Evolutionary conservation across 2,113 vertebrate species (phyloP).

Genomic region (Anseranas semipalmata): DNA sequence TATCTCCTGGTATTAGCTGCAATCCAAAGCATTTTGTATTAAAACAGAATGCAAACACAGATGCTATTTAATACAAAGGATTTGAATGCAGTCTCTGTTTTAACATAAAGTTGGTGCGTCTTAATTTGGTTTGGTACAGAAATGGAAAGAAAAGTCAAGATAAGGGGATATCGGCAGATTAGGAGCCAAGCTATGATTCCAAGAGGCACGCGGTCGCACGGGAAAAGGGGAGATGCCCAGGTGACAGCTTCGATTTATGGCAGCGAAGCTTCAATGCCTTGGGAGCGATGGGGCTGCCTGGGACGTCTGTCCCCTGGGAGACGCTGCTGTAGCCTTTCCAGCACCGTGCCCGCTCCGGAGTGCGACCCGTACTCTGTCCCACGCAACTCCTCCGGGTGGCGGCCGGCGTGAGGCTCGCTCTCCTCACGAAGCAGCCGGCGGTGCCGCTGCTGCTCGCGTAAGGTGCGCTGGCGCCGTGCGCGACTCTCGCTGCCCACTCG

Average conservation of each 20-base stretch:
- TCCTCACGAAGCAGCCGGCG: neutral
- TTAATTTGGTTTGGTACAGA: constrained; percentile 66
- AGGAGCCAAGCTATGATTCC: neutral
- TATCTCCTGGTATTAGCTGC: constrained; percentile 83
- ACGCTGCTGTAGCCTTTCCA: neutral
- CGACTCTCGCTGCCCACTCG: neutral
- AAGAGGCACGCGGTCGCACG: neutral
- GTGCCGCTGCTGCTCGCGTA: neutral
- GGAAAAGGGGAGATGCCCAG: neutral
- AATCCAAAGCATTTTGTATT: constrained; percentile 84
- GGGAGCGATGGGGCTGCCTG: neutral
- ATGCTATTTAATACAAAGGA: constrained; percentile 74
- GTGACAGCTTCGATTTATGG: neutral
- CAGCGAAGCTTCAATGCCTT: neutral
- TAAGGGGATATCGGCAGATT: constrained; percentile 5
- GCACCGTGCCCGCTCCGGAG: rapidly evolving
- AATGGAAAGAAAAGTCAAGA: constrained; percentile 44
- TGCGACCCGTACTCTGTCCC: neutral
- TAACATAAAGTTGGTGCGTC: constrained; percentile 62
- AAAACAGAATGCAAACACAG: constrained; percentile 77
- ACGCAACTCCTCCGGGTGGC: neutral
- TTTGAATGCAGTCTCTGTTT: constrained; percentile 60
- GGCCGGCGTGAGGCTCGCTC: neutral
- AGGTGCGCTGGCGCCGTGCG: rapidly evolving
- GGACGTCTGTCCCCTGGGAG: too few relatives aligned